Percentiles rank a stretch among this genome's conserved stretches.
These are phyloP conservation scores for Gallinago undulata DNA, from an alignment of 2,113 vertebrate genomes.

Conservation along the genomic window DNA sequence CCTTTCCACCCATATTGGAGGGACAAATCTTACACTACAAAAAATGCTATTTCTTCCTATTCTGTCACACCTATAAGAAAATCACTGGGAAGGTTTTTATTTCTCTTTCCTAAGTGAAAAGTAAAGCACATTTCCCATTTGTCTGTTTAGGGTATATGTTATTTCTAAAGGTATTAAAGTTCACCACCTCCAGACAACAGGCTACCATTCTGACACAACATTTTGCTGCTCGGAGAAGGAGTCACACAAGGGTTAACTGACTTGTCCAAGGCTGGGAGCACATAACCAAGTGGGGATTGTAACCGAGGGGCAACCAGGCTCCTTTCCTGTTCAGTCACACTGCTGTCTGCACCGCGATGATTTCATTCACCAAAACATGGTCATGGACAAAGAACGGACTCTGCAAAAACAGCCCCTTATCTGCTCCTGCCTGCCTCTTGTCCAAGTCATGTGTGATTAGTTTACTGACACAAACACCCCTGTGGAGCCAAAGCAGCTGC, in stretches of 20 bases:
- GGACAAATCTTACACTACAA: background rate
- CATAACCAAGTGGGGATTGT: slow-evolving; percentile 3
- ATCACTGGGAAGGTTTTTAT: background rate
- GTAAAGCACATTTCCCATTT: background rate
- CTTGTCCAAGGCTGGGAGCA: background rate
- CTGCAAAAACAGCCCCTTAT: slow-evolving; percentile 65
- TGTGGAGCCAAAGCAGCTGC: slow-evolving; percentile 55
- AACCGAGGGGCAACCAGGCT: slow-evolving; percentile 15
- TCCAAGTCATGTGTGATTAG: slow-evolving; percentile 64
- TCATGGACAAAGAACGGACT: slow-evolving; percentile 56
- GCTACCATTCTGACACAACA: background rate
- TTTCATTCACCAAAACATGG: slow-evolving; percentile 64
- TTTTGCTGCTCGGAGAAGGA: background rate
- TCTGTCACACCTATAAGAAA: background rate
- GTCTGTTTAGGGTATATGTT: background rate
- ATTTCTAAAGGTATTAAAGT: background rate
- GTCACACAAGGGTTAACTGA: slow-evolving; percentile 3
- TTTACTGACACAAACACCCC: slow-evolving; percentile 58
- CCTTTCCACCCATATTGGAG: background rate
- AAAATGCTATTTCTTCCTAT: background rate
- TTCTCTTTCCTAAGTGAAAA: background rate
- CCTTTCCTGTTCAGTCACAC: slow-evolving; percentile 38
- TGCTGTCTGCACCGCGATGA: slow-evolving; percentile 33
- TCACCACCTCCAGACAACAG: background rate
- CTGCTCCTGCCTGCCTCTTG: slow-evolving; percentile 63